Evolutionary conservation across 2,113 vertebrate species (phyloP).

Genomic region (Zosterops japonicus): DNA sequence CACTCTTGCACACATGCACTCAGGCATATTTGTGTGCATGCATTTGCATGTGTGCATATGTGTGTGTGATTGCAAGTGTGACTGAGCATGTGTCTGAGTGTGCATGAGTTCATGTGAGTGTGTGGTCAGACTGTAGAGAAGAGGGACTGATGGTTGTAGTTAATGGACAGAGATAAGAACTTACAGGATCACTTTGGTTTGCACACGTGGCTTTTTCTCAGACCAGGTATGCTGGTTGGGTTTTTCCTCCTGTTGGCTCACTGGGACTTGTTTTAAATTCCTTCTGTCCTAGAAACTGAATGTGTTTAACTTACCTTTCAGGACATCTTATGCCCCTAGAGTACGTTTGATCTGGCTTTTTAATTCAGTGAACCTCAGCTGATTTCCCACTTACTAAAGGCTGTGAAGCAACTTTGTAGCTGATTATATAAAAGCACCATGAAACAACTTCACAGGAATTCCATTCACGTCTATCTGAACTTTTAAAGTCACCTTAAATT

Average conservation of each 20-base stretch:
- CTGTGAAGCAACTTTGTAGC: conserved; percentile 47
- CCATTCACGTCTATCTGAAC: neutral
- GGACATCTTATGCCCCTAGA: conserved; percentile 13
- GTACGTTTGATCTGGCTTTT: conserved; percentile 32
- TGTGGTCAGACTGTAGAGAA: neutral
- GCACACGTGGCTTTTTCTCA: neutral
- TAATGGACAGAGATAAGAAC: neutral
- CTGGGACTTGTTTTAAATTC: conserved; percentile 30
- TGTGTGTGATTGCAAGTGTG: neutral
- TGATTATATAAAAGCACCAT: conserved; percentile 25
- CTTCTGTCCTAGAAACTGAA: conserved; percentile 11
- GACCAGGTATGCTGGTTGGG: neutral
- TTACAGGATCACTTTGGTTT: neutral
- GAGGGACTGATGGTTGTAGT: neutral
- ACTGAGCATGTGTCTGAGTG: neutral
- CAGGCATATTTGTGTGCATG: too few relatives aligned
- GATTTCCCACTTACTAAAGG: conserved; percentile 35
- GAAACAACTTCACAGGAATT: conserved; percentile 38
- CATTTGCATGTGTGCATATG: too few relatives aligned
- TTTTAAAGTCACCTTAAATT: conserved; percentile 42
- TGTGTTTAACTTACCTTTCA: conserved; percentile 39
- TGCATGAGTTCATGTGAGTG: neutral
- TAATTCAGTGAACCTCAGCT: conserved; percentile 49
- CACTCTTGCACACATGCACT: too few relatives aligned
- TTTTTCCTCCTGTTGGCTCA: neutral